Conservation (phyloP, 2,888 invertebrate species). For the Drosophila hamatofila region DNA sequence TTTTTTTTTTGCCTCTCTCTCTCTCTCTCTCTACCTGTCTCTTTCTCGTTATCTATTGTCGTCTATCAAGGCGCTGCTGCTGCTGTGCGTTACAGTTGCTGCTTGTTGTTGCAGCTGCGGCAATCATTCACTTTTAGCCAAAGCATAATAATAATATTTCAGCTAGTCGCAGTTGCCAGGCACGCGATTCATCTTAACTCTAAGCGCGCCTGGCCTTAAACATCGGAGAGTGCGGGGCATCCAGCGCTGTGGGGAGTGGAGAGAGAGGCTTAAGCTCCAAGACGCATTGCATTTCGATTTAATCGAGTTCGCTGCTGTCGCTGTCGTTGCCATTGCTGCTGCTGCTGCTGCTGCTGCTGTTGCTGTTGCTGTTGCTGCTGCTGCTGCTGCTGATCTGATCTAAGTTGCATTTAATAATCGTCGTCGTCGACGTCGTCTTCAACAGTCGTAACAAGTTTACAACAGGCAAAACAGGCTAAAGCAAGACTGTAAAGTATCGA, state of each 20-base stretch:
- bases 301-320: constrained; percentile 70
- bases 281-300: constrained; percentile 79
- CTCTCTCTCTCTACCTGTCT: constrained; percentile 22
- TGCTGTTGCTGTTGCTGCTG: constrained; percentile 46
- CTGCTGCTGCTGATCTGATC: constrained; percentile 67
- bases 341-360: constrained; percentile 31
- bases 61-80: constrained; percentile 68
- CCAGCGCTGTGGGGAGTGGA: background rate
- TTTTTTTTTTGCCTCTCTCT: constrained; percentile 21
- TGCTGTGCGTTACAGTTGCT: constrained; percentile 35
- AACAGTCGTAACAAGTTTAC: constrained; percentile 66
- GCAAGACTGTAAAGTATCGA: background rate
- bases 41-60: constrained; percentile 67
- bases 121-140: constrained; percentile 80
- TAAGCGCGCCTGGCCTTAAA: constrained; percentile 12
- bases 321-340: constrained; percentile 33
- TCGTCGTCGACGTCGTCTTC: constrained; percentile 51
- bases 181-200: constrained; percentile 78
- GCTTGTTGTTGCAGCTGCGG: constrained; percentile 59
- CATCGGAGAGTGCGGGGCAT: background rate
- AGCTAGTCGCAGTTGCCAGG: constrained; percentile 78
- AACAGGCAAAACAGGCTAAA: constrained; percentile 76
- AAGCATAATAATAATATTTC: constrained; percentile 80
- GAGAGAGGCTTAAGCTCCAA: constrained; percentile 30
- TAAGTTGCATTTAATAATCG: constrained; percentile 80